Evolutionary conservation across 1,140 invertebrate species (phyloP), one percentile per base, ranked within the genome.

Genomic region (Ephestia elutella): DNA sequence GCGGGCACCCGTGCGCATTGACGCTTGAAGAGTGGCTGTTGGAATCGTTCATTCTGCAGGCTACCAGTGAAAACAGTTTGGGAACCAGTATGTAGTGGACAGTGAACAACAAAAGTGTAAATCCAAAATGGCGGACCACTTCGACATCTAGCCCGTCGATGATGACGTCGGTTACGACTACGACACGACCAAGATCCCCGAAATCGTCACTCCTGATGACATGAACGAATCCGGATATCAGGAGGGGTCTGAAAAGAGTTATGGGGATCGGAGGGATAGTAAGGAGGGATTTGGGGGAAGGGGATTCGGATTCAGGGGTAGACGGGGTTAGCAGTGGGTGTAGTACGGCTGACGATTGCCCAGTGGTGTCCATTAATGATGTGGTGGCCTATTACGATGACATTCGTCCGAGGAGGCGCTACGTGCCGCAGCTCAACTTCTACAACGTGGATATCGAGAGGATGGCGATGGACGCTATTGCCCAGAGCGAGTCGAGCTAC

Each of bases 401-500:
- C 65, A 76, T 89, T 49, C 68, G 87, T 30, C 83, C 80, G 32
- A 66, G 88, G 53, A 64, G 80, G 50, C 73, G 85, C 38, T 68
- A 75, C 90, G 95, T 68, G 89, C 95, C 86, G 92, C 96, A 21
- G 96, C 78, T 84, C 54, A 86, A 79, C 69, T 86, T 80, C 74
- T 88, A 88, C 67, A 70, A 76, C 58, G 70, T 88, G 66, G 85
- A 88, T 59, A 81, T 88, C 74, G 86, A 88, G 74, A 72, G 82
- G 68, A 78, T 86, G 79, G 75, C 82, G 5, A 58, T 82, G 73
- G 82, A 84, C 68, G 76, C 82, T 79, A 63, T 80, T 73, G 69
- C 72, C 25, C 81, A 88, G 86, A 88, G 86, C 79, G 83, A 86
- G 70, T 86, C 83, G 78, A 83, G 80, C 71, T 86, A 86, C 73